Base-by-base conservation (phyloP, 1,140 invertebrate genomes). In the Trachymyrmex cornetzi region DNA sequence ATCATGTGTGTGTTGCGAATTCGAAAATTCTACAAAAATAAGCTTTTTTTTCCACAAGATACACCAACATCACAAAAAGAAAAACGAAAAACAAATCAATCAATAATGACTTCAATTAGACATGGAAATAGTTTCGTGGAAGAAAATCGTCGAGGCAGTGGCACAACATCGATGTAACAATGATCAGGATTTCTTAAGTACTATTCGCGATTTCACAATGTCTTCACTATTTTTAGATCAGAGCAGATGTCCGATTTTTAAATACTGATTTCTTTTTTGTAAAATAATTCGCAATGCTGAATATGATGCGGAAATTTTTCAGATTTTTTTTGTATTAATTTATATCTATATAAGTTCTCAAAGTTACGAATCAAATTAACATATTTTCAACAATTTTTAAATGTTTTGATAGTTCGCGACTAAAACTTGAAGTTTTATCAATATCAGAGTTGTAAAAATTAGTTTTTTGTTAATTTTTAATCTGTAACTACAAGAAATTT, bases 171-270 rank as follows among this genome's bases (percentile, higher is more conserved):
- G 69, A 61, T 50, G 24, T 75, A 74, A 75, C 57, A 84, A 74
- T 82, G 72, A 84, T 63, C 44, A 84, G 66, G 22, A 59, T 44
- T 61, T 84, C 57, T 84, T 84, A 84, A 84, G 80, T 84, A 75
- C 69, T 74, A 34, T 50, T 57, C 11, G 34, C 34, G 24, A 19
- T 44, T 81, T 38, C 55, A 16, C 30, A 71, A 81, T 71, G 24
- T 71, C 6, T 57, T 57, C 24, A n/a, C 24, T 61, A 64, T 11
- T 44, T 38, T 44, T 38, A 14, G 1, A 59, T 81, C 59, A 44
- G 34, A 57, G 6, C 16, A 48, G 12, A 55, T 22, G 11, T n/a
- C 34, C 11, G 16, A 71, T 81, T 69, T 48, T 4, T 53, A 53
- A 81, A 19, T 53, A 55, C 38, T 24, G 12, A 61, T 61, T 57